These are phyloP conservation scores for Rugalucina vietnamica DNA, from an alignment of 2,888 invertebrate species.

Conservation along the genomic window DNA sequence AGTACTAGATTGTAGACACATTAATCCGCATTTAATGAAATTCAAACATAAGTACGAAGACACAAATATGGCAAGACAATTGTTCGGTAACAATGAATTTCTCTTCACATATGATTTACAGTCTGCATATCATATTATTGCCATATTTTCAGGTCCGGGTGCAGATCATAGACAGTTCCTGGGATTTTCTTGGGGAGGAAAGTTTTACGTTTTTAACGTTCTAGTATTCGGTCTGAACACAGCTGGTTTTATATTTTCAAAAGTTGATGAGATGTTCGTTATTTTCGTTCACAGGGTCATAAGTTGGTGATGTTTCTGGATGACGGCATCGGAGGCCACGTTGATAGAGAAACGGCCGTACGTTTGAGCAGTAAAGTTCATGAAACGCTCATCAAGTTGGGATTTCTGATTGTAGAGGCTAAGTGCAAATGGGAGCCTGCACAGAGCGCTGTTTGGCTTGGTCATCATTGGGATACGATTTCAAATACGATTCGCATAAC, in stretches of 20 bases:
- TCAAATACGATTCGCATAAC: conserved; percentile 17
- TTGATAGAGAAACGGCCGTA: neutral
- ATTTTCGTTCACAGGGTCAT: conserved; percentile 10
- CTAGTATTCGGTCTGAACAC: conserved; percentile 33
- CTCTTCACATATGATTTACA: conserved; percentile 31
- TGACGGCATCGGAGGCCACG: conserved; percentile 24
- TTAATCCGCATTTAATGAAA: conserved; percentile 35
- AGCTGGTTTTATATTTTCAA: conserved; percentile 33
- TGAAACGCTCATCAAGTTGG: neutral
- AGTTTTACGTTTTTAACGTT: conserved; percentile 32
- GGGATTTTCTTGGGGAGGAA: conserved; percentile 22
- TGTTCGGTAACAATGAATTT: conserved; percentile 33
- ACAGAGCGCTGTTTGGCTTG: conserved; percentile 28
- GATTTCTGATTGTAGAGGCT: conserved; percentile 27
- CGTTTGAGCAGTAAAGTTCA: neutral
- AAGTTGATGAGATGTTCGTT: conserved; percentile 9
- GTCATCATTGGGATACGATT: conserved; percentile 32
- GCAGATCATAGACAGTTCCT: conserved; percentile 13
- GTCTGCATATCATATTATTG: conserved; percentile 42
- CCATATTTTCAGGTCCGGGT: no score
- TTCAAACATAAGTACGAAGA: conserved; percentile 43
- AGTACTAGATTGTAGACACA: conserved; percentile 33
- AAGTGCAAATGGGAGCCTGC: conserved; percentile 36
- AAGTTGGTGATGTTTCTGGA: conserved; percentile 35
- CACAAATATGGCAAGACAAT: conserved; percentile 1